Conservation (phyloP, 2,888 invertebrate genomes). For the Idaea biselata region DNA sequence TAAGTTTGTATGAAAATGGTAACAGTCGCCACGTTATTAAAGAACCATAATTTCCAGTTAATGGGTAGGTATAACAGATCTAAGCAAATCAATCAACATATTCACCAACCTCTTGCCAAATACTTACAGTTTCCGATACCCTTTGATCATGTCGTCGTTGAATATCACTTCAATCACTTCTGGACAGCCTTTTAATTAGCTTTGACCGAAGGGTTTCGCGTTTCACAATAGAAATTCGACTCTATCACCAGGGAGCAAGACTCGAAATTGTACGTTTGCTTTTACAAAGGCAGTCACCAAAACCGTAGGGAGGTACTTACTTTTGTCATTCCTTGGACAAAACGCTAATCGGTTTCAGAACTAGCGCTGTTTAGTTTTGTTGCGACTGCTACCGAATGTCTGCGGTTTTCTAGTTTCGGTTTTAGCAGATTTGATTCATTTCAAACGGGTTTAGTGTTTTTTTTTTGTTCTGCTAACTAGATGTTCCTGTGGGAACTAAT, state of each 20-base stretch:
- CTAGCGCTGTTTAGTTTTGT: slow-evolving; percentile 16
- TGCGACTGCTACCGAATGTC: slow-evolving; percentile 9
- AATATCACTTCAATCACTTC: slow-evolving; percentile 20
- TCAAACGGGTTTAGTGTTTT: neutral
- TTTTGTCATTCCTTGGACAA: slow-evolving; percentile 1
- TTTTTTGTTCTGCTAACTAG: neutral
- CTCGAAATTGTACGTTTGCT: slow-evolving; percentile 1
- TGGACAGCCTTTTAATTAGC: slow-evolving; percentile 22
- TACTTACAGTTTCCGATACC: slow-evolving; percentile 1
- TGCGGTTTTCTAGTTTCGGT: neutral
- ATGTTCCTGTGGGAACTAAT: neutral
- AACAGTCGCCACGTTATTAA: too few relatives aligned
- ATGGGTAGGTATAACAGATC: neutral
- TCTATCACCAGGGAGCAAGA: slow-evolving; percentile 6
- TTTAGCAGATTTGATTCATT: slow-evolving; percentile 2
- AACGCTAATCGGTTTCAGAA: slow-evolving; percentile 17
- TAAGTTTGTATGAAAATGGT: too few relatives aligned
- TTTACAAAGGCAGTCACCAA: slow-evolving; percentile 17
- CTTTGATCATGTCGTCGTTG: slow-evolving; percentile 26
- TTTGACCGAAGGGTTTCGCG: slow-evolving; percentile 19
- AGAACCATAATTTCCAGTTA: neutral
- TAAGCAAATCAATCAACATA: neutral
- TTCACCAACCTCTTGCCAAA: neutral
- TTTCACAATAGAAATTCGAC: neutral
- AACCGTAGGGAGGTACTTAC: slow-evolving; percentile 1